Base-by-base conservation (phyloP, 2,113 vertebrate genomes). In the Cyprinodon variegatus region DNA sequence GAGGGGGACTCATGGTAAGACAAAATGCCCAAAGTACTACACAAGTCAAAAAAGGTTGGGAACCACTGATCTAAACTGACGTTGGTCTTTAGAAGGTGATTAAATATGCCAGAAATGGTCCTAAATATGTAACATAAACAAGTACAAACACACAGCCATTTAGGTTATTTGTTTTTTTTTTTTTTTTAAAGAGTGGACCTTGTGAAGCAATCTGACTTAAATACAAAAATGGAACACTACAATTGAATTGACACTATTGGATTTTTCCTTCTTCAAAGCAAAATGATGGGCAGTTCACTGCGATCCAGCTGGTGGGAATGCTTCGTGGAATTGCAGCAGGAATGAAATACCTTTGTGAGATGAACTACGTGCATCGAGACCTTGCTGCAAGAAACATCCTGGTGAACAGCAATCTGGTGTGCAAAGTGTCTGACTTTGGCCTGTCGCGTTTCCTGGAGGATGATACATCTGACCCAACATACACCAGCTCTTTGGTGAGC, bases 221-320 rank as follows among this genome's bases (percentile, higher is more conserved):
- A 3, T 3, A 57, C 17, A 8, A 20, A 15, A 8, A 20, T 53
- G 50, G n/a, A 14, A 50, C 12, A 57, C 20, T 8, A 1, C 17
- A 20, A 57, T 2, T 57, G n/a, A 57, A n/a, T 57, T 4, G 9
- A 41, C 41, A 6, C 0, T n/a, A 57, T 57, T 37, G 74, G 14
- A 20, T 45, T 45, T 74, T 61, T 48, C 45, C 70, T 61, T 37
- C 64, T 76, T 69, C 40, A 0, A 76, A 99, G 98, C 97, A 99
- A 97, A 99, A 99, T 0, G 98, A 99, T 0, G 97, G 97, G 41
- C 97, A 98, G 91, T 99, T 99, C 86, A 98, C 97, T 0, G 97
- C 98, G 83, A 99, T 99, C 93, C 97, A 99, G 93, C 93, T 99
- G 87, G 97, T 99, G 81, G 97, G 97, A 7, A 98, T 99, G 97